phyloP scores from a whole-genome alignment of 1,140 invertebrate genomes.

The Dufourea novaeangliae region DNA sequence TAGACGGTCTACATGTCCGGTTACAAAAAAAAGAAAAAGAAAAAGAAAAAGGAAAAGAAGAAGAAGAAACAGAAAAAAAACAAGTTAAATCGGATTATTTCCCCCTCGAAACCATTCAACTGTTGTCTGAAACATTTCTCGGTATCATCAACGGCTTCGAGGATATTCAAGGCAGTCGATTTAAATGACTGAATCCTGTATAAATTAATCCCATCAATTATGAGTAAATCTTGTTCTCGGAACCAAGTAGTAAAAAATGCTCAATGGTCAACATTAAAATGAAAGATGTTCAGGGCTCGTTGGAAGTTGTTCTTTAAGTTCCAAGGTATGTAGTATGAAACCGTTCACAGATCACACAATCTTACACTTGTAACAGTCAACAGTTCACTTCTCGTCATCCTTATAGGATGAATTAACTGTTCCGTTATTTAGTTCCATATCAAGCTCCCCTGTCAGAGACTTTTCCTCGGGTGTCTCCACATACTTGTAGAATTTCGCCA shows the following conservation, averaged over 20 bases:
- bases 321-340: neutral
- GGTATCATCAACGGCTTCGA: too few relatives aligned
- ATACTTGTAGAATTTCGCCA: constrained; percentile 89
- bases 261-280: neutral
- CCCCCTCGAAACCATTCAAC: too few relatives aligned
- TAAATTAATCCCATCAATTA: too few relatives aligned
- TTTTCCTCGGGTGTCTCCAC: constrained; percentile 72
- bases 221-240: neutral
- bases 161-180: too few relatives aligned
- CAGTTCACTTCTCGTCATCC: constrained; percentile 56
- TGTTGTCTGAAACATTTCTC: too few relatives aligned
- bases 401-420: constrained; percentile 51
- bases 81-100: too few relatives aligned
- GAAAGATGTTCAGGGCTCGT: neutral
- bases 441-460: constrained; percentile 54
- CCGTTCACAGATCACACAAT: neutral
- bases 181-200: too few relatives aligned
- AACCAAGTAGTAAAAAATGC: neutral
- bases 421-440: constrained; percentile 60
- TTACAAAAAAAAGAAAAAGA: too few relatives aligned
- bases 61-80: too few relatives aligned
- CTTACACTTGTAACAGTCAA: neutral
- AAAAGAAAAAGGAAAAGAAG: too few relatives aligned
- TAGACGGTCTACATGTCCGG: too few relatives aligned
- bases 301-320: neutral